Percentiles rank a stretch among this genome's conserved stretches.
phyloP scores from a whole-genome alignment of 2,797 vertebrate genomes.

The Argya squamiceps region DNA sequence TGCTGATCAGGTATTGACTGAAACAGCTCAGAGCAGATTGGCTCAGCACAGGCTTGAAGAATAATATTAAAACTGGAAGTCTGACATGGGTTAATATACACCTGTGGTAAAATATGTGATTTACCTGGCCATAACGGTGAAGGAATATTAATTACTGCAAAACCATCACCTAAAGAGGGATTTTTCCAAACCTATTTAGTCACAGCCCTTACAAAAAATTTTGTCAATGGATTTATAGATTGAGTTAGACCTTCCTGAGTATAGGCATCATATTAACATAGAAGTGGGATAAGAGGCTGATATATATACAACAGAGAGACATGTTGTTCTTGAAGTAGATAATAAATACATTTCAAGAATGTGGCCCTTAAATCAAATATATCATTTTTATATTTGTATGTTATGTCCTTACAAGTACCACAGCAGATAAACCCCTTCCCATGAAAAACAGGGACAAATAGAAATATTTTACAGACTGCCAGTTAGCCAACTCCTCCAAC shows the following conservation, averaged over 20 bases:
- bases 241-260: neutral
- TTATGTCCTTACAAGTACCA: rapidly evolving
- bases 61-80: neutral
- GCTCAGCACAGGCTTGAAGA: neutral
- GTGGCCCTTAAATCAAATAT: neutral
- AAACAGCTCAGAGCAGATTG: neutral
- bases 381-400: neutral
- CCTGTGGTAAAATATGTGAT: neutral
- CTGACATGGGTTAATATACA: neutral
- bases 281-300: neutral
- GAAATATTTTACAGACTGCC: neutral
- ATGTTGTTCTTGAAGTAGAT: neutral
- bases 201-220: neutral
- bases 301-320: neutral
- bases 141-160: neutral
- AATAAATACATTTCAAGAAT: neutral
- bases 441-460: neutral
- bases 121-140: neutral
- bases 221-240: neutral
- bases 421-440: neutral
- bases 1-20: neutral
- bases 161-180: neutral
- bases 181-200: neutral
- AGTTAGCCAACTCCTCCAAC: neutral
- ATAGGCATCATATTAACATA: neutral